These are phyloP conservation scores for Lithophane semibrunnea DNA, from an alignment of 2,888 invertebrate genomes.

Conservation along the genomic window DNA sequence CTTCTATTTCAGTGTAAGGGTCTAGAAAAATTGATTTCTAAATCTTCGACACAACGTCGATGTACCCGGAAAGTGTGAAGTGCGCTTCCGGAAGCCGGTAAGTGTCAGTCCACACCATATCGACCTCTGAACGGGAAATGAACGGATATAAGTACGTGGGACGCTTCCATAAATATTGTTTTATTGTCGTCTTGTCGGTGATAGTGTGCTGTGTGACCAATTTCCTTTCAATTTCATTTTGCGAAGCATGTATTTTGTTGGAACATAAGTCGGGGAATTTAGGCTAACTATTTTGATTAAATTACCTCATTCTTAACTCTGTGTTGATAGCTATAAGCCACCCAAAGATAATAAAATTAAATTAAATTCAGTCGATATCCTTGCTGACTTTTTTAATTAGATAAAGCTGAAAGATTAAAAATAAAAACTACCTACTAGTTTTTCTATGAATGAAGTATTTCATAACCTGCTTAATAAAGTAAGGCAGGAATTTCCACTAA, in stretches of 20 bases:
- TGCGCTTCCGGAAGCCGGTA: conserved; percentile 7
- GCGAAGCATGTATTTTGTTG: neutral
- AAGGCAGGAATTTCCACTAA: too few relatives aligned
- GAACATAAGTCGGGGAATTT: neutral
- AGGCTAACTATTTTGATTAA: neutral
- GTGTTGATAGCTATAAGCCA: too few relatives aligned
- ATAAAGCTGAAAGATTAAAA: too few relatives aligned
- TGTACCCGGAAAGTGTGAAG: neutral
- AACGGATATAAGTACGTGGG: conserved; percentile 36
- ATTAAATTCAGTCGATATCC: too few relatives aligned
- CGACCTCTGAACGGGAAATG: conserved; percentile 45
- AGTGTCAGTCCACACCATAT: conserved; percentile 23
- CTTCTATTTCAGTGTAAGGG: neutral
- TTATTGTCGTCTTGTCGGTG: conserved; percentile 40
- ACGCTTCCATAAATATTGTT: conserved; percentile 49
- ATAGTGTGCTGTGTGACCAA: conserved; percentile 24
- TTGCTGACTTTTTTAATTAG: too few relatives aligned
- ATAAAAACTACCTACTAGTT: too few relatives aligned
- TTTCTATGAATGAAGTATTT: too few relatives aligned
- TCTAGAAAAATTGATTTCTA: neutral
- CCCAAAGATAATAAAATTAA: too few relatives aligned
- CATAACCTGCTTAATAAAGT: too few relatives aligned
- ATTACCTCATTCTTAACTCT: too few relatives aligned
- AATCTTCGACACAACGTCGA: neutral
- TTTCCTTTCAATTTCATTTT: conserved; percentile 49